Conservation (phyloP, 2,888 invertebrate genomes). For the Leistus spinibarbis region DNA sequence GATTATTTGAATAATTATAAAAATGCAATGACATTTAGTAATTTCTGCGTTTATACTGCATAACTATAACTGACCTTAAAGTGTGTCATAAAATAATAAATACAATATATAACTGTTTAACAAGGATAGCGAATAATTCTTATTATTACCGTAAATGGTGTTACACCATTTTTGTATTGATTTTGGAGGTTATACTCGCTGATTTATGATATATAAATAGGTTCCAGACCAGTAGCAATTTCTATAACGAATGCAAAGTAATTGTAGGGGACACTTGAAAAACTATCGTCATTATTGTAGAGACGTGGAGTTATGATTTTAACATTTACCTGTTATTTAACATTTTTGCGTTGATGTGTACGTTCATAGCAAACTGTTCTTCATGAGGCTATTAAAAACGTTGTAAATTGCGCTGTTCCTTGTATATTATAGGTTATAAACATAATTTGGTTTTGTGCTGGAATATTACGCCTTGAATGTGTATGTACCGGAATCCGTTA, state of each 20-base stretch:
- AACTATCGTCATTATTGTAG: neutral
- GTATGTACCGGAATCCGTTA: neutral
- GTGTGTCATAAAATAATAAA: neutral
- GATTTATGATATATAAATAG: neutral
- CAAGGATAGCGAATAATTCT: constrained; percentile 20
- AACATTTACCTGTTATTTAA: neutral
- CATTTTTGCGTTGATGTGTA: neutral
- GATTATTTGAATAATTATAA: too few relatives aligned
- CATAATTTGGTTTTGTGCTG: neutral
- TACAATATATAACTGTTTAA: neutral
- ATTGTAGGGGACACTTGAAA: neutral
- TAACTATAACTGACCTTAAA: neutral
- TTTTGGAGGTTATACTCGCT: neutral
- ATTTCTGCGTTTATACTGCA: neutral
- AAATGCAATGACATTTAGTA: neutral
- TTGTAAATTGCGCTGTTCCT: neutral
- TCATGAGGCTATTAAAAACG: neutral
- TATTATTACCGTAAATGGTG: constrained; percentile 16
- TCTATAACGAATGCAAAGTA: neutral
- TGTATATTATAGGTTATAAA: neutral
- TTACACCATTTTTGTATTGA: neutral
- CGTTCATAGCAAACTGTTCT: neutral
- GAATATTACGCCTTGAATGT: too few relatives aligned
- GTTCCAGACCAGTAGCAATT: neutral
- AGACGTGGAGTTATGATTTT: neutral